phyloP scores from a whole-genome alignment of 2,113 vertebrate species.

The Pheucticus melanocephalus region DNA sequence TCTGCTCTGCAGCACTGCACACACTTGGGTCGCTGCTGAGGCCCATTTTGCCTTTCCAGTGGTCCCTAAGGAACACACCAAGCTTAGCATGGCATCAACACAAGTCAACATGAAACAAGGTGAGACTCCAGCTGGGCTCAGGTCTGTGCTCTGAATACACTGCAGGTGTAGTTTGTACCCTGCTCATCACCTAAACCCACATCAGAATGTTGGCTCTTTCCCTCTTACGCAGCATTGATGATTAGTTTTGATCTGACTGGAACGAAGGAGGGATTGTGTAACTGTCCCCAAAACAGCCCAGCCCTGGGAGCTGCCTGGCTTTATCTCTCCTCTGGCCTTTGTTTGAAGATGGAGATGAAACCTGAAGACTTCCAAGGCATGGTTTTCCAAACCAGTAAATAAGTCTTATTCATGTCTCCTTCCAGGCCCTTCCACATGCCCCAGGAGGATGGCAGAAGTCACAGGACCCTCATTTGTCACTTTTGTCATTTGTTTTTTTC shows the following conservation, averaged over 20 bases:
- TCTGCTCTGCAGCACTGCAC: fast-evolving
- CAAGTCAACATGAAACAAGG: not conserved
- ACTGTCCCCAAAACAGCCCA: not conserved
- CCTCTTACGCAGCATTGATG: fast-evolving
- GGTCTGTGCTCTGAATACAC: not conserved
- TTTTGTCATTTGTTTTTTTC: constrained; percentile 70
- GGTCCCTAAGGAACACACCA: not conserved
- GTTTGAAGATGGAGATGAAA: constrained; percentile 31
- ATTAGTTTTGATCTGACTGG: not conserved
- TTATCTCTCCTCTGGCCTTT: constrained; percentile 13
- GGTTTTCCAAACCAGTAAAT: constrained; percentile 32
- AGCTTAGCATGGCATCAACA: not conserved
- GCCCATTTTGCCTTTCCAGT: not conserved
- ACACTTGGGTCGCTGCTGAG: fast-evolving
- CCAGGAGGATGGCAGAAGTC: constrained; percentile 51
- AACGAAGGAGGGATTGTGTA: not conserved
- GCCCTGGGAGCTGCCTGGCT: not conserved
- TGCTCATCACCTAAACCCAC: not conserved
- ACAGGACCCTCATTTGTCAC: constrained; percentile 62
- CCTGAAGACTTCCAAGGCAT: not conserved
- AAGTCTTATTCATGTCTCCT: not conserved
- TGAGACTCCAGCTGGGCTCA: not conserved
- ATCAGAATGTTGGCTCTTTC: fast-evolving
- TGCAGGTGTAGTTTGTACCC: not conserved
- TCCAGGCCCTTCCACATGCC: constrained; percentile 27